phyloP scores from a whole-genome alignment of 2,888 invertebrate genomes.

The Coremacera marginata region DNA sequence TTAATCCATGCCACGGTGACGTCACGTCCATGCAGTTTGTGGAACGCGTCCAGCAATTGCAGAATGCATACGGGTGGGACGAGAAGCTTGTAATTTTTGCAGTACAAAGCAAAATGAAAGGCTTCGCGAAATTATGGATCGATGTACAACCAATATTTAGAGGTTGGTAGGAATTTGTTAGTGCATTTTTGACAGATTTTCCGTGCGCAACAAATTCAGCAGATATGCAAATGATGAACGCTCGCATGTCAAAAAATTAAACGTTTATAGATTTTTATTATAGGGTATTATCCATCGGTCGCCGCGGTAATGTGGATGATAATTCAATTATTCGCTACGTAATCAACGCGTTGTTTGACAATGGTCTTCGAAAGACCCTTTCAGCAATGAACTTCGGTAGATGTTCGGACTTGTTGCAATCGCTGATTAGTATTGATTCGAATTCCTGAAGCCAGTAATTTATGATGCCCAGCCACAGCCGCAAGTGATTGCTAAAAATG shows the following conservation, averaged over 20 bases:
- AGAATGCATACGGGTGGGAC: no score
- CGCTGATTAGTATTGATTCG: neutral
- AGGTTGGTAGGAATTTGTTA: no score
- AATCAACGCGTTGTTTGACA: slow-evolving; percentile 37
- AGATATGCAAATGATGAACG: slow-evolving; percentile 44
- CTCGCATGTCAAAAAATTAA: slow-evolving; percentile 24
- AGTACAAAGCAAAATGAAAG: no score
- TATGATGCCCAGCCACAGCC: slow-evolving; percentile 9
- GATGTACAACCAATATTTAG: no score
- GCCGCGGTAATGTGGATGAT: slow-evolving; percentile 40
- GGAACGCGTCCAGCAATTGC: no score
- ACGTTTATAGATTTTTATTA: slow-evolving; percentile 38
- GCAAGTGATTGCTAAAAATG: slow-evolving; percentile 8
- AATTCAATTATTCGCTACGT: slow-evolving; percentile 37
- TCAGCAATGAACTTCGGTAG: no score
- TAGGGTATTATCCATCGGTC: slow-evolving; percentile 40
- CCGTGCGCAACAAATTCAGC: no score
- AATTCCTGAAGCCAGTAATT: neutral
- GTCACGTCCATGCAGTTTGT: neutral
- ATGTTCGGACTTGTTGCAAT: no score
- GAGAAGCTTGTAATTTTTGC: no score
- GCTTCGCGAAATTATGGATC: no score
- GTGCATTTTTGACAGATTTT: no score
- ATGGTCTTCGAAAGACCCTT: slow-evolving; percentile 23
- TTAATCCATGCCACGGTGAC: neutral